Evolutionary conservation across 1,140 invertebrate species (phyloP).

Genomic region (Dryas iulia): DNA sequence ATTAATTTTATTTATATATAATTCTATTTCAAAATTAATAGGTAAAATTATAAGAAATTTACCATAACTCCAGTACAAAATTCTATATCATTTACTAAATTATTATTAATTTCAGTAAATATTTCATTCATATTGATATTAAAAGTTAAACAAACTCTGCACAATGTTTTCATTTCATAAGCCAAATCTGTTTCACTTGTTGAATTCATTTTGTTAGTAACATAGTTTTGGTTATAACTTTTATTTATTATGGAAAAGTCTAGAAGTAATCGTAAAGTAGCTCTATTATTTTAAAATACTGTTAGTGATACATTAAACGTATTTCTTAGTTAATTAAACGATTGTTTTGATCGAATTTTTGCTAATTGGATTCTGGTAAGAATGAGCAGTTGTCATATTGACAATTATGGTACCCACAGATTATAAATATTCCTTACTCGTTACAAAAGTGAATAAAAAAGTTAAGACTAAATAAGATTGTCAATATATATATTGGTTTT

Average conservation of each 20-base stretch:
- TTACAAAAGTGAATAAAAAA: no score
- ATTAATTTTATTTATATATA: not conserved
- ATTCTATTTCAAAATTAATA: no score
- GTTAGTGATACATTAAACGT: no score
- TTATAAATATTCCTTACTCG: no score
- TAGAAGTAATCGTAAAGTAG: not conserved
- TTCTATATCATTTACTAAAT: conserved; percentile 41
- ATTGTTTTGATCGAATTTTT: no score
- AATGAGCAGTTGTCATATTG: no score
- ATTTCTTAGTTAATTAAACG: no score
- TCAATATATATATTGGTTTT: no score
- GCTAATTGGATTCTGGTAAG: no score
- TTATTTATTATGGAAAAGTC: not conserved
- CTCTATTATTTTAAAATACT: no score
- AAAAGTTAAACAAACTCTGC: conserved; percentile 44
- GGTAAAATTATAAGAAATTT: conserved; percentile 30
- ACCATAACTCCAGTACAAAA: conserved; percentile 52
- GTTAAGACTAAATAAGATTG: no score
- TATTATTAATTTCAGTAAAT: conserved; percentile 31
- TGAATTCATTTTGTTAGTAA: conserved; percentile 5
- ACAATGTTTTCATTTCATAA: conserved; percentile 17
- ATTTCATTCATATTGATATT: conserved; percentile 36
- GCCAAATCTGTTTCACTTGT: not conserved
- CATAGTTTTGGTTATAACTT: not conserved
- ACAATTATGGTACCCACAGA: no score